Evolutionary conservation across 2,113 vertebrate species (phyloP), one percentile per base, ranked within the genome.

Genomic region (Catharus bicknelli): DNA sequence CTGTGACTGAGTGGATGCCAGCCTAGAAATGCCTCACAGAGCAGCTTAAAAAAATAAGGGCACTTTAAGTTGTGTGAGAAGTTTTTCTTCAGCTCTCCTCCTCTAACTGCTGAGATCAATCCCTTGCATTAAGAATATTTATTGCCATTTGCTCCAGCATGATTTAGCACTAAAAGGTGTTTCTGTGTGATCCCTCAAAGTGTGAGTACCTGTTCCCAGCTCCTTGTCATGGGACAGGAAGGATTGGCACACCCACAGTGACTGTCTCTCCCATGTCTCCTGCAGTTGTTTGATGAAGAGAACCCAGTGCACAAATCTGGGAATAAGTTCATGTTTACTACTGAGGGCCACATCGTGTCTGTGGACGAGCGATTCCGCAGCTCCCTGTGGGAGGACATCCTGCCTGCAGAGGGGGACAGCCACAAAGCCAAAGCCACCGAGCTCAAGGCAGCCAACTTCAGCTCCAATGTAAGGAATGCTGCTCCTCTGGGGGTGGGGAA

Each of bases 271-370:
- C 30, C 69, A 0, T 93, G 82, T 94, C 94, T 80, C 13, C 1
- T 70, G 10, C 13, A 99, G 99, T 95, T 99, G 40, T 99, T 99
- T 92, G 99, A 99, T 90, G 99, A 99, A 87, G 99, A 99, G 95
- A 99, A 99, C 92, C 99, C 99, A 3, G 97, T 99, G 73, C 99
- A 99, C 78, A 98, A 97, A 85, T 99, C 98, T 29, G 99, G 98
- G 66, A 99, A 98, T 91, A 99, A 98, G 88, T 99, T 99, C 93
- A 98, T 99, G 97, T 99, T 99, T 95, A 99, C 99, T 38, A 99
- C 99, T 3, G 99, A 99, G 97, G 99, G 99, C 17, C 99, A 99
- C 23, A n/a, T 99, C 2, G 97, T 99, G 80, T 99, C 99, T 5
- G 98, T 99, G 95, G 99, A 99, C 57, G 97, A 96, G 40, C 98